Evolutionary conservation across 1,140 invertebrate genomes (phyloP).

Genomic region (Matsumurasca onukii): DNA sequence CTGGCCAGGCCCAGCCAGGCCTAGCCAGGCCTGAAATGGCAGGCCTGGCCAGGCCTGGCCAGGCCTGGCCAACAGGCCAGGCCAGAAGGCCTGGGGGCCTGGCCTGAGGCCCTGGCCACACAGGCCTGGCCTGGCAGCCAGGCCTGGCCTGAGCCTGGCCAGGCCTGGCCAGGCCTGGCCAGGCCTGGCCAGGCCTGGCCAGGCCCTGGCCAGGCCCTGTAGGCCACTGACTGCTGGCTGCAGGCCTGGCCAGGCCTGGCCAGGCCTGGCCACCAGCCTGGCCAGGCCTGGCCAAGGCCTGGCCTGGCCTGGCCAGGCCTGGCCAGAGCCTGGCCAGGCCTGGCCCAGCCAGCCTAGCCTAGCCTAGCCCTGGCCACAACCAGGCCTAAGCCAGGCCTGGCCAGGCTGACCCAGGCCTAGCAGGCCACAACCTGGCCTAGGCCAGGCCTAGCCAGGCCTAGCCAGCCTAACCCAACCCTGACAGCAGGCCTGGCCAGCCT

Average conservation of each 20-base stretch:
- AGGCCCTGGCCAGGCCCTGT: not conserved
- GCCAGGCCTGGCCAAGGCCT: not conserved
- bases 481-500: too few species aligned
- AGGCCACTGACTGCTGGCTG: not conserved
- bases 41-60: constrained; percentile 3
- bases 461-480: not conserved
- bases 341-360: not conserved
- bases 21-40: not conserved
- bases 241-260: constrained; percentile 3
- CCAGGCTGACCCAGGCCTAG: not conserved
- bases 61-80: too few species aligned
- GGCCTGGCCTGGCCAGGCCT: not conserved
- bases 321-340: constrained; percentile 3
- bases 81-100: not conserved
- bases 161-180: constrained; percentile 3
- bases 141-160: too few species aligned
- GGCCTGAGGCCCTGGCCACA: too few species aligned
- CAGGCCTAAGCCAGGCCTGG: too few species aligned
- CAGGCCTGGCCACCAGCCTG: constrained; percentile 3
- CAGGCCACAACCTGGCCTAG: not conserved
- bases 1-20: too few species aligned
- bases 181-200: not conserved
- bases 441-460: constrained; percentile 4
- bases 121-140: not conserved
- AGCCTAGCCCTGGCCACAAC: not conserved